phyloP scores from a whole-genome alignment of 2,888 invertebrate genomes.

The Agrochola lota region DNA sequence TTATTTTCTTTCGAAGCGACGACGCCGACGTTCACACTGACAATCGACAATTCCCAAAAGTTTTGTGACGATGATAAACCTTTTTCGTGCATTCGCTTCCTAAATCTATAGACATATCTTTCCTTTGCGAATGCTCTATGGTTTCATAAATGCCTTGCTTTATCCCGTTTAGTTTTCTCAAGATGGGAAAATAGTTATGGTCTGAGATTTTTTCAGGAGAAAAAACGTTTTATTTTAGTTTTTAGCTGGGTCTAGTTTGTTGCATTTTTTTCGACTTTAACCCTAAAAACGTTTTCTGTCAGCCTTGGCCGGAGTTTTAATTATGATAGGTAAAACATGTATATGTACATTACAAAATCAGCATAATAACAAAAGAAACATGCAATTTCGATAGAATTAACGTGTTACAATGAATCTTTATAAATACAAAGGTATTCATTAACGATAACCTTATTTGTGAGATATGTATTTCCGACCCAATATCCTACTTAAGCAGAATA shows the following conservation, averaged over 20 bases:
- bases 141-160: neutral
- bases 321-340: neutral
- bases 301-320: neutral
- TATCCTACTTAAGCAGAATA: neutral
- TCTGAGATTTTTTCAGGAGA: neutral
- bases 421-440: neutral
- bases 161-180: neutral
- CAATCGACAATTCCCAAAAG: neutral
- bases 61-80: conserved; percentile 10
- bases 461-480: neutral
- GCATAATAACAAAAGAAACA: neutral
- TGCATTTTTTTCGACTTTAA: neutral
- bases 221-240: too few relatives aligned
- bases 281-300: neutral
- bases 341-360: neutral
- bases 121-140: conserved; percentile 8
- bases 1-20: neutral
- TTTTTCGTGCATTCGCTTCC: neutral
- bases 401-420: neutral
- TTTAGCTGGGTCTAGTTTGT: neutral
- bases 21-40: neutral
- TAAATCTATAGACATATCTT: neutral
- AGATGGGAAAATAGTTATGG: neutral
- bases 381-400: neutral
- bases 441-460: neutral